Percentiles rank a stretch among this genome's conserved stretches.
Conservation (phyloP, 2,888 invertebrate genomes). For the Dicycla oo region DNA sequence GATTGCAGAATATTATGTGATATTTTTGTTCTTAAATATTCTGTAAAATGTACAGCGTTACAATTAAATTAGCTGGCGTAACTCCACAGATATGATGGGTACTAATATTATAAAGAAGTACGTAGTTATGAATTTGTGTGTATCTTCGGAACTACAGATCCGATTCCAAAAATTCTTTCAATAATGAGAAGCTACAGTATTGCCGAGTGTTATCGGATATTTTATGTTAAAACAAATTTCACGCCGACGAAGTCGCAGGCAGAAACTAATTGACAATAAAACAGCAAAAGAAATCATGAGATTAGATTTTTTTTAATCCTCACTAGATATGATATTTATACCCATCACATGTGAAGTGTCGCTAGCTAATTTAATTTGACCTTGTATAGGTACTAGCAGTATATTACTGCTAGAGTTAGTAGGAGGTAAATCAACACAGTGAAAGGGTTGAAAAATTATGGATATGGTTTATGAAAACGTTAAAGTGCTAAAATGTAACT, state of each 20-base stretch:
- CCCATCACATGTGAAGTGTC: neutral
- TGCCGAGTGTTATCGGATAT: no score
- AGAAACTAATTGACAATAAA: neutral
- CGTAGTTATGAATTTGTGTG: no score
- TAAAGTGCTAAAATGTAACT: slow-evolving; percentile 20
- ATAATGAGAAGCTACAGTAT: no score
- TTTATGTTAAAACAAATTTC: no score
- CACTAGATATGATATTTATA: no score
- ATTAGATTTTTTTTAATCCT: neutral
- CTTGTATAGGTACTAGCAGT: slow-evolving; percentile 60
- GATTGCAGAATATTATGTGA: slow-evolving; percentile 55
- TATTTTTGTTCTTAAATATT: slow-evolving; percentile 48
- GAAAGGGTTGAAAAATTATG: slow-evolving; percentile 27
- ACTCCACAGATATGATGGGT: neutral
- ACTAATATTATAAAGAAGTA: no score
- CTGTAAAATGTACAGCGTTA: slow-evolving; percentile 9
- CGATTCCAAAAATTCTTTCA: no score
- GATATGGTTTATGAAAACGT: slow-evolving; percentile 15
- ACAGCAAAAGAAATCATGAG: neutral
- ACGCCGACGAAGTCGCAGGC: no score
- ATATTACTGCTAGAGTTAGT: slow-evolving; percentile 70
- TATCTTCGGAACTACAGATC: no score
- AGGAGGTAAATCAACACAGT: slow-evolving; percentile 15
- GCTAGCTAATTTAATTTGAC: slow-evolving; percentile 3
- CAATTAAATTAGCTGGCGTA: neutral